phyloP scores from a whole-genome alignment of 1,140 invertebrate species.

The Drosophila mayri region DNA sequence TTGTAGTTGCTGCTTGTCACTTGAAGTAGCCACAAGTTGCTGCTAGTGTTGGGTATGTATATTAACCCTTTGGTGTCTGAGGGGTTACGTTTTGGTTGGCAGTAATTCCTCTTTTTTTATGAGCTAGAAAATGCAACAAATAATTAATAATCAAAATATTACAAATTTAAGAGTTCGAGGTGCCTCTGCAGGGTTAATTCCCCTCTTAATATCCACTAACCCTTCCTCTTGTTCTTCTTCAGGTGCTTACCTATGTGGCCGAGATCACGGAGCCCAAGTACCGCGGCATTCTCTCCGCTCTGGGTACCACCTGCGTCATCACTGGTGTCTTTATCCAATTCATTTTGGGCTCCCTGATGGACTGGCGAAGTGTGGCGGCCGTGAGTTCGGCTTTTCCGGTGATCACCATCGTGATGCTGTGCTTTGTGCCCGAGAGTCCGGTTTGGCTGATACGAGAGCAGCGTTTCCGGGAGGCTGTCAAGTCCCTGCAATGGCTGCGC shows the following conservation, averaged over 20 bases:
- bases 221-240: constrained; percentile 33
- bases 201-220: neutral
- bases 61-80: neutral
- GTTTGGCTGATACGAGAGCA: constrained; percentile 90
- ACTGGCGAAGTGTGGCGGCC: constrained; percentile 89
- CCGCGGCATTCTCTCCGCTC: constrained; percentile 90
- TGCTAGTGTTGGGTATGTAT: neutral
- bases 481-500: constrained; percentile 88
- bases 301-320: constrained; percentile 90
- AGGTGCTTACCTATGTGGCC: constrained; percentile 92
- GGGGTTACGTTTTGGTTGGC: neutral
- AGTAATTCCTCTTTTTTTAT: neutral
- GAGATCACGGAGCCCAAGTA: constrained; percentile 92
- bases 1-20: constrained; percentile 17
- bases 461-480: constrained; percentile 87
- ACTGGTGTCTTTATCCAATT: constrained; percentile 90
- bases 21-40: constrained; percentile 25
- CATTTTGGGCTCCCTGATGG: constrained; percentile 88
- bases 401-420: constrained; percentile 88
- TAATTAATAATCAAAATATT: neutral
- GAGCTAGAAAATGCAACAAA: neutral
- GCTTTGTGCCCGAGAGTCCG: constrained; percentile 91
- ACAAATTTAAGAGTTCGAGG: neutral
- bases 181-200: constrained; percentile 3
- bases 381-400: constrained; percentile 89